Base-by-base conservation (phyloP, 2,888 invertebrate genomes). In the Gymnosoma rotundatum region DNA sequence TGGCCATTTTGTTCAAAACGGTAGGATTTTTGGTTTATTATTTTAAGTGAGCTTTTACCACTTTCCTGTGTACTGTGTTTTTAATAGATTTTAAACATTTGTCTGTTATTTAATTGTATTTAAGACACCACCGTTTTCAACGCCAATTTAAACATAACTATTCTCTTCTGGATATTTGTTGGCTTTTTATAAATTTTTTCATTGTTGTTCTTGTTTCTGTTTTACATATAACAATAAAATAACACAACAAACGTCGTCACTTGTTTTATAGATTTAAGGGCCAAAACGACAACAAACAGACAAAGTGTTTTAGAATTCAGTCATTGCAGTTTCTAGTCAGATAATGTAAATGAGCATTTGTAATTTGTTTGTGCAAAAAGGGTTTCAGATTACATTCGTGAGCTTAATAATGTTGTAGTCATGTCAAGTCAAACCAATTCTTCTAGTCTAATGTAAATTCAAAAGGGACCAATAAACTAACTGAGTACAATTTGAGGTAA, bases 311-410 rank as follows among this genome's bases (percentile, higher is more conserved):
- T 61, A 67, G 42, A 38, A 60, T 25, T 45, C 52, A 74, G 42
- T 25, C 58, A 78, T 54, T 64, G 63, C 16, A 69, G 20, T 38
- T 58, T 12, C 58, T 63, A 63, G 61, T 58, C 25, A 20, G 18
- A 52, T n/a, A 25, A 10, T 25, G 14, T n/a, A 32, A 8, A 54
- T 12, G n/a, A 32, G 20, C 50, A 52, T 61, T 70, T 83, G 50
- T 56, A 72, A 72, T 67, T 54, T n/a, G 72, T 2, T 61, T 58
- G 54, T 70, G 48, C 63, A 70, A 69, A 66, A 80, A 84, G 42
- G 90, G 91, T 90, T 88, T 90, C 87, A 63, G 85, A 88, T 90
- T 90, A 88, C 90, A 89, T 48, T 75, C 48, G 50, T 25, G 25
- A 58, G 58, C 8, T 42, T 60, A 54, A 60, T 20, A 18, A 67